A percentile compares a stretch with the other conserved stretches of the same genome.
These are phyloP conservation scores for Sterrhoptilus dennistouni DNA, from an alignment of 2,113 vertebrate genomes.

Conservation along the genomic window DNA sequence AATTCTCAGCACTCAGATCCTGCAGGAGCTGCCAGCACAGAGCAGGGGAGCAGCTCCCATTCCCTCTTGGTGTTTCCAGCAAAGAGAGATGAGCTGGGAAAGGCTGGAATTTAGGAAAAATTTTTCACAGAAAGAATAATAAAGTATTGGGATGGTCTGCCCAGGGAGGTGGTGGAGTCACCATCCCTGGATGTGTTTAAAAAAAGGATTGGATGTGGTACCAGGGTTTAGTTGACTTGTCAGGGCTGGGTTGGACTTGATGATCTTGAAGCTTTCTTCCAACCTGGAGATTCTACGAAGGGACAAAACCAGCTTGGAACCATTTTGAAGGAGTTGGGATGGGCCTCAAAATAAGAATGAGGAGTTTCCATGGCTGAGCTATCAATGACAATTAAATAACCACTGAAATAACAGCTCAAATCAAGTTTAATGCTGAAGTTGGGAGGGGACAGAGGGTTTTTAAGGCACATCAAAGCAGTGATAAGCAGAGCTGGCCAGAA, in stretches of 20 bases:
- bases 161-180: too few species aligned
- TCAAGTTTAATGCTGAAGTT: accelerated
- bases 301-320: background rate
- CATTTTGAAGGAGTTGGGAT: background rate
- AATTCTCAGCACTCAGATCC: background rate
- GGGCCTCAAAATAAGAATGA: background rate
- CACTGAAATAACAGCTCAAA: background rate
- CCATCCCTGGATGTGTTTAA: too few species aligned
- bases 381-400: too few species aligned
- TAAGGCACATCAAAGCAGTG: background rate
- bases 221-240: too few species aligned
- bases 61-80: background rate
- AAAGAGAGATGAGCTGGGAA: background rate
- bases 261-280: too few species aligned
- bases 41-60: background rate
- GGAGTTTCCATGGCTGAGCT: too few species aligned
- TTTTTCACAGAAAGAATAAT: too few species aligned
- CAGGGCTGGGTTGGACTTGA: too few species aligned
- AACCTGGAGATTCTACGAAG: too few species aligned
- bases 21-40: background rate
- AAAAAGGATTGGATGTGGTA: too few species aligned
- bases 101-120: background rate
- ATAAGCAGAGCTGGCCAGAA: background rate
- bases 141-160: too few species aligned
- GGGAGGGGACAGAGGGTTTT: background rate